Percentiles rank a stretch among this genome's conserved stretches.
These are phyloP conservation scores for Antheraea yamamai DNA, from an alignment of 2,888 invertebrate species.

Conservation along the genomic window DNA sequence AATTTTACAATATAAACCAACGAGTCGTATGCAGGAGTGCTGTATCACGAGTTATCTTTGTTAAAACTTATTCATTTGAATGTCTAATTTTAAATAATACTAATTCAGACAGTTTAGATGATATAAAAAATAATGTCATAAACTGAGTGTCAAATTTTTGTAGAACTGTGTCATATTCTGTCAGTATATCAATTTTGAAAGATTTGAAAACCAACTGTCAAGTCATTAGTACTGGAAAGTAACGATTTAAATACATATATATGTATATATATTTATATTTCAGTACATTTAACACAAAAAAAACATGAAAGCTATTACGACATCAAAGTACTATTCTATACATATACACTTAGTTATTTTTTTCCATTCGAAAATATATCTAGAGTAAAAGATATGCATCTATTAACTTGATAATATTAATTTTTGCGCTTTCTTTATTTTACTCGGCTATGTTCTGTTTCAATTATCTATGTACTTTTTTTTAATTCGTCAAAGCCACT, in stretches of 20 bases:
- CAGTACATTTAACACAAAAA: conserved; percentile 55
- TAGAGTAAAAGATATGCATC: conserved; percentile 82
- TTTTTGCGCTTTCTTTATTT: conserved; percentile 45
- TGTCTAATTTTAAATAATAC: neutral
- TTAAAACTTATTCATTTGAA: conserved; percentile 34
- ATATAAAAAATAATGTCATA: neutral
- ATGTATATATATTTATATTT: conserved; percentile 23
- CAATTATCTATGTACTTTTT: conserved; percentile 45
- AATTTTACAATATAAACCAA: conserved; percentile 51
- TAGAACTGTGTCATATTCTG: conserved; percentile 16
- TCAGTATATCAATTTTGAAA: neutral
- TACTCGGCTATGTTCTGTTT: conserved; percentile 56
- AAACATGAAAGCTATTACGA: conserved; percentile 70
- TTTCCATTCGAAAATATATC: conserved; percentile 75
- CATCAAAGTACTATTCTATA: conserved; percentile 75
- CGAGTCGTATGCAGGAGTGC: conserved; percentile 52
- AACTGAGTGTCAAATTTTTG: neutral
- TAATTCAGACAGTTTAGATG: neutral
- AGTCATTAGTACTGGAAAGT: neutral
- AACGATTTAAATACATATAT: conserved; percentile 4
- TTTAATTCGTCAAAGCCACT: conserved; percentile 58
- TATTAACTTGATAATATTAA: conserved; percentile 76
- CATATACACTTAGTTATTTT: conserved; percentile 72
- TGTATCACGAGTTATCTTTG: conserved; percentile 56
- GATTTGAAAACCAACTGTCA: neutral